These are phyloP conservation scores for Eubucco bourcierii DNA, from an alignment of 2,113 vertebrate species.

Conservation along the genomic window DNA sequence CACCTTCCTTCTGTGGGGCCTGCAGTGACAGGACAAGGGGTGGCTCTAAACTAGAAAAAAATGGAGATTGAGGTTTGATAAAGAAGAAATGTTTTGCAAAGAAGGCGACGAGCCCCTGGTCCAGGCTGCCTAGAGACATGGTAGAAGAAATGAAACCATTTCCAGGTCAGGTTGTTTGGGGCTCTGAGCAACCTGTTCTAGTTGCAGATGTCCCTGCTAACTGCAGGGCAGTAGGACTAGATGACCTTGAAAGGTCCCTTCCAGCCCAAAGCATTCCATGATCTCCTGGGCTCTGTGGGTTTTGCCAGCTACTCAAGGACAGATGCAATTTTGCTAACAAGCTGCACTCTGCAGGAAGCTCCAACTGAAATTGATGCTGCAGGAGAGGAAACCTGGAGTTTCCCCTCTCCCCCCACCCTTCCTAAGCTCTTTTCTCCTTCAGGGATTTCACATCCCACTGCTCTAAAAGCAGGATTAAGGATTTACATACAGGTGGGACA, in stretches of 20 bases:
- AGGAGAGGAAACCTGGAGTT: not conserved
- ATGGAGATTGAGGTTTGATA: no score
- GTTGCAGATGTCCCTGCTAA: not conserved
- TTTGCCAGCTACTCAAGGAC: not conserved
- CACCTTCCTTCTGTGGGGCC: not conserved
- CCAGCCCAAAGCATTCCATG: not conserved
- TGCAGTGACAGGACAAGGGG: not conserved
- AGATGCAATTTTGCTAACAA: not conserved
- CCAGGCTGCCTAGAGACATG: no score
- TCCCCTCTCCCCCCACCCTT: no score
- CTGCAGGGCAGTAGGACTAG: not conserved
- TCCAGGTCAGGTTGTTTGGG: no score
- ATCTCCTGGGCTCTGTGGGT: not conserved
- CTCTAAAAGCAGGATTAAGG: slow-evolving; percentile 23
- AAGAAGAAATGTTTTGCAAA: no score
- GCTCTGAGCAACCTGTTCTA: not conserved
- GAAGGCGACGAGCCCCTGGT: no score
- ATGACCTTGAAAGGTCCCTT: not conserved
- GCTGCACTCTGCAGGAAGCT: not conserved
- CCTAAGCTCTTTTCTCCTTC: not conserved
- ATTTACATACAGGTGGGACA: slow-evolving; percentile 61
- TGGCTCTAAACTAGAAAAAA: no score
- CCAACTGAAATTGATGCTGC: not conserved
- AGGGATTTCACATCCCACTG: not conserved
- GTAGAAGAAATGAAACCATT: no score